Conservation (phyloP, 2,797 vertebrate genomes). For the Philypnodon macrostomus region DNA sequence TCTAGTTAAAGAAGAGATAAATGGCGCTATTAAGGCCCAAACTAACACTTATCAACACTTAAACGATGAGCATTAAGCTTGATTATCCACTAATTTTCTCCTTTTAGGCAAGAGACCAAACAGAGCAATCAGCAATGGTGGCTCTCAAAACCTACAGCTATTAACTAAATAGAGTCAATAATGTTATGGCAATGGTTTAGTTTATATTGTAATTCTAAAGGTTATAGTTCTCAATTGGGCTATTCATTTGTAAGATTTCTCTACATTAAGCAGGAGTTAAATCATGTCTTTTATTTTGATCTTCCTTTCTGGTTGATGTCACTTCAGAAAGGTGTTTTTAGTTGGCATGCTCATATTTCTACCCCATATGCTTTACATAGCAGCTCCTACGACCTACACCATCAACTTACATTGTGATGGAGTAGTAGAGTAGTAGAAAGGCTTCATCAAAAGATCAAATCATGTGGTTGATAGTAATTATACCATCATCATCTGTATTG, state of each 20-base stretch:
- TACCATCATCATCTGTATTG: too few relatives aligned
- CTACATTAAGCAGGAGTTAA: not conserved
- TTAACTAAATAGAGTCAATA: constrained; percentile 38
- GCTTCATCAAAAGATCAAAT: too few relatives aligned
- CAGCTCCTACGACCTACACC: too few relatives aligned
- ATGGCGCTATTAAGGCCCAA: constrained; percentile 50
- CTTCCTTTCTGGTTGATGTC: too few relatives aligned
- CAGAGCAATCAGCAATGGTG: constrained; percentile 53
- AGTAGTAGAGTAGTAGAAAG: too few relatives aligned
- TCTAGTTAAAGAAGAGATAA: constrained; percentile 54
- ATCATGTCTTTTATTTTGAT: too few relatives aligned
- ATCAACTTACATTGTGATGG: too few relatives aligned
- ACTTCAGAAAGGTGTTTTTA: too few relatives aligned
- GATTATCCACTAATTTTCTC: constrained; percentile 47
- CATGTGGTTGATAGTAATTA: too few relatives aligned
- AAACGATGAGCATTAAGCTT: constrained; percentile 50
- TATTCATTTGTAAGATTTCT: not conserved
- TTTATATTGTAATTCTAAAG: constrained; percentile 11
- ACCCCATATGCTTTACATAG: too few relatives aligned
- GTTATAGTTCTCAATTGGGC: not conserved
- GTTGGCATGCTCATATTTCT: too few relatives aligned
- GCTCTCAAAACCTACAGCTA: constrained; percentile 34
- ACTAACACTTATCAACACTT: constrained; percentile 55
- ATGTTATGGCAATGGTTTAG: constrained; percentile 1
- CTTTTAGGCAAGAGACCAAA: constrained; percentile 51